A percentile compares a stretch with the other conserved stretches of the same genome.
These are phyloP conservation scores for Labeo rohita DNA, from an alignment of 2,113 vertebrate species.

Conservation along the genomic window DNA sequence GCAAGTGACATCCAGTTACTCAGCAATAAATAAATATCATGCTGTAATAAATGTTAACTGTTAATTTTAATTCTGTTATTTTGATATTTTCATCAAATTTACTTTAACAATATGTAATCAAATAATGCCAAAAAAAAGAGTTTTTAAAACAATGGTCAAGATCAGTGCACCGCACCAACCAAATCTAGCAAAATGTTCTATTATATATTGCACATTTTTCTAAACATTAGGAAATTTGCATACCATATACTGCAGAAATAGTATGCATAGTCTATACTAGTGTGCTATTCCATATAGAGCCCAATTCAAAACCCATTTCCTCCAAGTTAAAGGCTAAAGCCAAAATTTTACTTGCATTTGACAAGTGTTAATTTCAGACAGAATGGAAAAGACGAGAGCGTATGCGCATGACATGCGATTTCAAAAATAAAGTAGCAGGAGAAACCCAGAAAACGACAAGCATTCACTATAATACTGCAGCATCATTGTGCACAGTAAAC, in stretches of 20 bases:
- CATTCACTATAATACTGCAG: background rate
- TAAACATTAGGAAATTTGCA: background rate
- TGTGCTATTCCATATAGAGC: background rate
- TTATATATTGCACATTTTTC: background rate
- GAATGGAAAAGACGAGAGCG: background rate
- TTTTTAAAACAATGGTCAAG: background rate
- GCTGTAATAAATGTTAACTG: background rate
- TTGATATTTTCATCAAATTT: background rate
- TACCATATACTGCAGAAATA: background rate
- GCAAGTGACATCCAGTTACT: background rate
- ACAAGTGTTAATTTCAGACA: background rate
- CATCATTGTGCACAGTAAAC: background rate
- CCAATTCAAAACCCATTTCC: background rate
- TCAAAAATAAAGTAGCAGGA: background rate
- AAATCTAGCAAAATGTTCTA: background rate
- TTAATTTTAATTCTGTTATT: background rate
- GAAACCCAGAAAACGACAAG: background rate
- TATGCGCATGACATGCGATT: background rate
- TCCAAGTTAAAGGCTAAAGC: background rate
- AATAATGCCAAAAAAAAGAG: background rate
- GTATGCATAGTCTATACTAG: background rate
- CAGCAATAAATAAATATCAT: background rate
- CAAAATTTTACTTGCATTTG: background rate
- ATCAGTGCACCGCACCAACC: background rate
- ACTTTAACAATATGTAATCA: background rate